phyloP scores from a whole-genome alignment of 2,888 invertebrate genomes.

The Elysia crispata region DNA sequence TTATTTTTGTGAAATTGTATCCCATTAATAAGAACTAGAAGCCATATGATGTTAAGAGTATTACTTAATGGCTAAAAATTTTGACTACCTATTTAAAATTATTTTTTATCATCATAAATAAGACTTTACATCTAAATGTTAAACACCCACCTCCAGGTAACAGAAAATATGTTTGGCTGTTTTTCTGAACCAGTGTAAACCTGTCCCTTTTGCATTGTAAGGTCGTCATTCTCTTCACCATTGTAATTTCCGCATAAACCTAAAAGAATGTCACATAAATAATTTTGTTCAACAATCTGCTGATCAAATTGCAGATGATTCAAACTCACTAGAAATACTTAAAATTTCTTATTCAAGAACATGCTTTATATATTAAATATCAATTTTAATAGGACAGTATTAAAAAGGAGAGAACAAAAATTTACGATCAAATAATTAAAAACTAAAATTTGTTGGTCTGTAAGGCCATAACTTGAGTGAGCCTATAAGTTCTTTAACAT shows the following conservation, averaged over 20 bases:
- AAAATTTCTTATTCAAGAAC: too few species aligned
- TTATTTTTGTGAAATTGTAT: too few species aligned
- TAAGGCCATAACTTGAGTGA: not conserved
- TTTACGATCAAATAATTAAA: not conserved
- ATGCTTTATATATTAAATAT: too few species aligned
- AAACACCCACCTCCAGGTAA: constrained; percentile 59
- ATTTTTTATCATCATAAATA: too few species aligned
- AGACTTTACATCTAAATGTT: not conserved
- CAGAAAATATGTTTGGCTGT: constrained; percentile 56
- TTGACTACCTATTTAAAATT: too few species aligned
- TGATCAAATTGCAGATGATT: too few species aligned
- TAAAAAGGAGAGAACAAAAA: not conserved
- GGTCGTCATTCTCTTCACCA: constrained; percentile 59
- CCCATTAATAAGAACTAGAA: too few species aligned
- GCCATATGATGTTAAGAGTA: too few species aligned
- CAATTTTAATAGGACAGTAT: too few species aligned
- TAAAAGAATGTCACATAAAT: constrained; percentile 33
- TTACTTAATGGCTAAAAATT: too few species aligned
- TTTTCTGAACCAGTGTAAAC: constrained; percentile 39
- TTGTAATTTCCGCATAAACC: constrained; percentile 69
- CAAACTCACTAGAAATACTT: not conserved
- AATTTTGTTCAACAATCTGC: too few species aligned
- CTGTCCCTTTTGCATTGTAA: constrained; percentile 54
- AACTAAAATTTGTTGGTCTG: not conserved
- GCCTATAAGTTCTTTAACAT: too few species aligned